phyloP scores from a whole-genome alignment of 2,797 vertebrate species.

The Danio tinwini region DNA sequence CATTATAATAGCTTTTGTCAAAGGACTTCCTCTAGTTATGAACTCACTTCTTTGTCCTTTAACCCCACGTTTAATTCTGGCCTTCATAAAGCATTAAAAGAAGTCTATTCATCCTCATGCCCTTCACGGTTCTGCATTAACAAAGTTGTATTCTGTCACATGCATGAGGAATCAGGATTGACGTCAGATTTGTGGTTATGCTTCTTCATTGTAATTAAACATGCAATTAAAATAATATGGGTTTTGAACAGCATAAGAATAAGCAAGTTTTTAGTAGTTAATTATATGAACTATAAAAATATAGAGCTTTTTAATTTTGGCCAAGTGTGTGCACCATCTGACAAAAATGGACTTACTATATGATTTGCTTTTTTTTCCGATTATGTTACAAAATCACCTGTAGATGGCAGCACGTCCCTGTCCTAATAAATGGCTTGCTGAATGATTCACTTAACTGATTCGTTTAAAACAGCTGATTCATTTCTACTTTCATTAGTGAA shows the following conservation, averaged over 20 bases:
- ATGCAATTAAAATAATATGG: neutral
- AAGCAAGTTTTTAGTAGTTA: too few species aligned
- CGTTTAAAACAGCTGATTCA: too few species aligned
- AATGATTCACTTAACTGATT: too few species aligned
- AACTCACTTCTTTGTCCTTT: conserved; percentile 10
- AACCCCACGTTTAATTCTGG: conserved; percentile 10
- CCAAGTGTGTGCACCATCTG: too few species aligned
- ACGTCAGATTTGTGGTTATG: neutral
- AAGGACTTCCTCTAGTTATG: neutral
- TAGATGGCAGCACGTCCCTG: too few species aligned
- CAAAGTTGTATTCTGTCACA: neutral
- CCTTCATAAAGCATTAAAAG: neutral
- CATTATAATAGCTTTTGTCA: neutral
- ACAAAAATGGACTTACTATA: too few species aligned
- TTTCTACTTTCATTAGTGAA: too few species aligned
- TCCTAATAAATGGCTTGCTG: too few species aligned
- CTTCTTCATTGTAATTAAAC: neutral
- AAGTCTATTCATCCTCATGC: neutral
- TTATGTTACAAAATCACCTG: too few species aligned
- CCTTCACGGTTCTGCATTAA: neutral
- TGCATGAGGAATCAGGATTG: neutral
- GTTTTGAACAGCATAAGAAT: neutral
- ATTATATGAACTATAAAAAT: too few species aligned
- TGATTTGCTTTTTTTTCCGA: too few species aligned
- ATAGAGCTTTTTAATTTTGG: too few species aligned